These are phyloP conservation scores for Chesias legatella DNA, from an alignment of 2,888 invertebrate genomes.

Conservation along the genomic window DNA sequence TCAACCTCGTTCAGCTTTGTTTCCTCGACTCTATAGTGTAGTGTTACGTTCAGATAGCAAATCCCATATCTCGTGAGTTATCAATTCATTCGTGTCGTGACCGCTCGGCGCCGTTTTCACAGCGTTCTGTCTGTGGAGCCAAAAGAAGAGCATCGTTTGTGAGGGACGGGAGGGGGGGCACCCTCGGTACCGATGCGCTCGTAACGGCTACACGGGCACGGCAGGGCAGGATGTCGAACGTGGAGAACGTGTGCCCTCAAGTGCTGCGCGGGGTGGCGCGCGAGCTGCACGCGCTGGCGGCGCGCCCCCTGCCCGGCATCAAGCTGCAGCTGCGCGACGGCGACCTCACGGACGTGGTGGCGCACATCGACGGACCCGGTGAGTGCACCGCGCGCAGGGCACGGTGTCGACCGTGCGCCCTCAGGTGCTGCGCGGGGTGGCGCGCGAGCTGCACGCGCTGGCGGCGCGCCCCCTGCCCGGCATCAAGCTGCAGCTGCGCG, in stretches of 20 bases:
- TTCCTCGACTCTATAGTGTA: too few relatives aligned
- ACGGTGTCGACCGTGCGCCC: slow-evolving; percentile 93
- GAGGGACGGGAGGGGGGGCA: too few relatives aligned
- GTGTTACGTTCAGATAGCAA: too few relatives aligned
- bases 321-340: slow-evolving; percentile 93
- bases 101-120: too few relatives aligned
- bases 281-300: slow-evolving; percentile 91
- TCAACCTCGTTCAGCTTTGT: too few relatives aligned
- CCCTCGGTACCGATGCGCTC: too few relatives aligned
- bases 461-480: slow-evolving; percentile 93
- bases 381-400: slow-evolving; percentile 6
- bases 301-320: slow-evolving; percentile 94
- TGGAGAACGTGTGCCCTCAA: slow-evolving; percentile 97
- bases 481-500: slow-evolving; percentile 92
- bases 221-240: slow-evolving; percentile 85
- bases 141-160: too few relatives aligned
- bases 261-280: slow-evolving; percentile 93
- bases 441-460: slow-evolving; percentile 93
- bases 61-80: too few relatives aligned
- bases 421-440: slow-evolving; percentile 93
- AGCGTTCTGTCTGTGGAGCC: too few relatives aligned
- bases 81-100: too few relatives aligned
- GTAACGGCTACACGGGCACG: too few relatives aligned
- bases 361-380: slow-evolving; percentile 93
- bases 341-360: slow-evolving; percentile 96